These are phyloP conservation scores for Bombus haemorrhoidalis DNA, from an alignment of 1,140 invertebrate species.

Conservation along the genomic window DNA sequence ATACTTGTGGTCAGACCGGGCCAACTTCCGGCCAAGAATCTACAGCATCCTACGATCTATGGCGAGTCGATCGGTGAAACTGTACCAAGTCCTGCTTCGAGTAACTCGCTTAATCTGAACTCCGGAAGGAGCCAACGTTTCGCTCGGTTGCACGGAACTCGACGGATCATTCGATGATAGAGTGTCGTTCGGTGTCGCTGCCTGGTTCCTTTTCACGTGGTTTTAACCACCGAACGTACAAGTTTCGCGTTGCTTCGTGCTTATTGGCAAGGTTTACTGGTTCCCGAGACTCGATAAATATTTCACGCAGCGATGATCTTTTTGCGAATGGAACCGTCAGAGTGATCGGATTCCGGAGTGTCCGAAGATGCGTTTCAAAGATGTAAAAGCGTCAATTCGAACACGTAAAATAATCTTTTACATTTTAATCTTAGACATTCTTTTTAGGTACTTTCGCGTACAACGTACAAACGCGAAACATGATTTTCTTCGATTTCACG, in stretches of 20 bases:
- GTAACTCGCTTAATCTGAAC: slow-evolving; percentile 13
- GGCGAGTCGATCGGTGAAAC: slow-evolving; percentile 8
- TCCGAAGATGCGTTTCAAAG: too few species aligned
- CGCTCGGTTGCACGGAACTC: slow-evolving; percentile 23
- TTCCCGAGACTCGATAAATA: not conserved
- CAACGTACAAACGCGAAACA: too few species aligned
- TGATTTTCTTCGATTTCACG: too few species aligned
- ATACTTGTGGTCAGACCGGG: slow-evolving; percentile 38
- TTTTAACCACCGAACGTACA: not conserved
- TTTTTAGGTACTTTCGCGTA: too few species aligned
- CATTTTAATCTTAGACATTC: too few species aligned
- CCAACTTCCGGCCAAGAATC: slow-evolving; percentile 60
- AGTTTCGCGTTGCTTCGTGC: not conserved
- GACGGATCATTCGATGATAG: not conserved
- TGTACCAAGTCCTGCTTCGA: not conserved
- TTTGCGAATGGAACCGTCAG: not conserved
- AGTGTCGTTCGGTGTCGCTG: not conserved
- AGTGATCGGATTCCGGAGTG: not conserved
- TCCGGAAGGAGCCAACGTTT: not conserved
- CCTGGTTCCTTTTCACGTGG: slow-evolving; percentile 5
- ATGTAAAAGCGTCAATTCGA: too few species aligned
- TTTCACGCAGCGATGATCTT: not conserved
- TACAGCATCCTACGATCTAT: not conserved
- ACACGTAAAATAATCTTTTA: too few species aligned
- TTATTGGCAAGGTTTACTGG: not conserved